Base-by-base conservation (phyloP, 1,140 invertebrate genomes). In the Neotoxoptera formosana region DNA sequence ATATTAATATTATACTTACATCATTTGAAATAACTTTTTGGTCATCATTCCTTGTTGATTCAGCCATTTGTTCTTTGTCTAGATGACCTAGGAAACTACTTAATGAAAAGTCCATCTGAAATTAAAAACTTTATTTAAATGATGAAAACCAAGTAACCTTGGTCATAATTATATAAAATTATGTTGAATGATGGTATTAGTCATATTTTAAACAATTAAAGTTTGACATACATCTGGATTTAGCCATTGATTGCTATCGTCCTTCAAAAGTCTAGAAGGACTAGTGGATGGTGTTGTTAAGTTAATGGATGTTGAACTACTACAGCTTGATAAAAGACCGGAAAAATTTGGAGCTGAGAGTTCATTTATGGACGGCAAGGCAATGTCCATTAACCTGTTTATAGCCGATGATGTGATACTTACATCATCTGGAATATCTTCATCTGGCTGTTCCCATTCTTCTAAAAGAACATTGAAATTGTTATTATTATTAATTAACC, bases 51-150 rank as follows among this genome's bases (percentile, higher is more conserved):
- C 81, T 60, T 23, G 83, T 23, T 67, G 89, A 45, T 30, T 95
- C 95, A 34, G 94, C 94, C 95, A 96, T 96, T 25, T 96, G 94
- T 1, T 96, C 96, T 45, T 96, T 97, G 94, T 98, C 98, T 83
- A 98, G 95, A 94, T 98, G 97, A 0, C 97, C 97, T 87, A 98
- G 95, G 95, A 98, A 97, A 95, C 97, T 97, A 94, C 97, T 97
- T 67, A 98, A 96, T 36, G 97, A 98, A 95, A 97, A 98, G 95
- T 98, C 97, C 41, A 97, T 97, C 95, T 95, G 91, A 67, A 94
- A 94, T 88, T 34, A 88, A 34, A 34, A 51, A 87, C 30, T 21
- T 7, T 48, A 51, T 48, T 87, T 87, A 48, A 17, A 48, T 48
- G 2, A 87, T 48, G 9, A 47, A 87, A 48, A 48, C n/a, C n/a